Conservation (phyloP, 2,113 vertebrate species). For the Urocolius indicus region DNA sequence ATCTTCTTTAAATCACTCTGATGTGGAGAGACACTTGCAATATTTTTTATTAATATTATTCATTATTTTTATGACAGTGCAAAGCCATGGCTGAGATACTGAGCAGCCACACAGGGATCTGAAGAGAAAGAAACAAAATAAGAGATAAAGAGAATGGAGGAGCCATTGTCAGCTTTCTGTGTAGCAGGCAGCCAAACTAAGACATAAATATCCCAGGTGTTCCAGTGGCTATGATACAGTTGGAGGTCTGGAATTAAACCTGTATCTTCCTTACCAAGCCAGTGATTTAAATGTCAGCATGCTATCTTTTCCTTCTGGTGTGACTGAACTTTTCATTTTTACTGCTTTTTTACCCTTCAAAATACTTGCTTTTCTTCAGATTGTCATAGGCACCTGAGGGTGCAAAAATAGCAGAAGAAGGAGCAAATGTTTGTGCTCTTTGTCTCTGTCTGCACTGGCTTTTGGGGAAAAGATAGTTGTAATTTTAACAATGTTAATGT, state of each 20-base stretch:
- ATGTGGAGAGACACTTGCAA: background rate
- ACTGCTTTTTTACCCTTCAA: background rate
- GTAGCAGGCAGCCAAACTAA: background rate
- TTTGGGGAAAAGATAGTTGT: background rate
- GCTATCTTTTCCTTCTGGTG: background rate
- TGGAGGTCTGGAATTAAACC: background rate
- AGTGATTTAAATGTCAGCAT: background rate
- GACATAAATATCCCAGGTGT: background rate
- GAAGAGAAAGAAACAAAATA: background rate
- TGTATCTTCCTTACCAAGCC: background rate
- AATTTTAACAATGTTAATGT: background rate
- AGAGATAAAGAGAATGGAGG: background rate
- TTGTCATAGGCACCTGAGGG: background rate
- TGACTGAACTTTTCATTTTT: background rate
- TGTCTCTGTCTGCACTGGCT: background rate
- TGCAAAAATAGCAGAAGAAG: background rate
- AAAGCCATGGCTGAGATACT: background rate
- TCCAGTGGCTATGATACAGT: background rate
- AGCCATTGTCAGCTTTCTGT: background rate
- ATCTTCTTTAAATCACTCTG: background rate
- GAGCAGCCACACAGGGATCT: background rate
- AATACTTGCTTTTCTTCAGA: background rate
- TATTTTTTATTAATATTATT: conserved; percentile 5
- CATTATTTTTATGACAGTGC: background rate
- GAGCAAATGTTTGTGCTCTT: background rate